Conservation (phyloP, 2,888 invertebrate genomes). For the Calliscelio sp. region DNA sequence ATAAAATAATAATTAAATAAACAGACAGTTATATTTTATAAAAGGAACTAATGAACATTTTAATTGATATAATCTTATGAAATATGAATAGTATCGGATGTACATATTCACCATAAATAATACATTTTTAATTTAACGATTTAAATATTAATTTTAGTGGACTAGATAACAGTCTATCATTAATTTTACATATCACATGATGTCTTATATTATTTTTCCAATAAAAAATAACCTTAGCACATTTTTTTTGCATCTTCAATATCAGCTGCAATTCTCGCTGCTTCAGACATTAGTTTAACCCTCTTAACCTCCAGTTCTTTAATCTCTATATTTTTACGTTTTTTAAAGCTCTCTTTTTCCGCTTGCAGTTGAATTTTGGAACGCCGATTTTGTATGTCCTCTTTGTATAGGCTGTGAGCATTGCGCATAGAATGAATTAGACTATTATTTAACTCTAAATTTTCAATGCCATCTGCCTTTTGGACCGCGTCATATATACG, state of each 20-base stretch:
- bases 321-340: slow-evolving; percentile 5
- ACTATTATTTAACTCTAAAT: slow-evolving; percentile 59
- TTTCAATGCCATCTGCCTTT: slow-evolving; percentile 55
- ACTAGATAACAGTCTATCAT: too few relatives aligned
- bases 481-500: slow-evolving; percentile 69
- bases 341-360: slow-evolving; percentile 1
- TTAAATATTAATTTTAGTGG: too few relatives aligned
- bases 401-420: slow-evolving; percentile 52
- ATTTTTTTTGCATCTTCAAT: background rate
- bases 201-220: too few relatives aligned
- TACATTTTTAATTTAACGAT: too few relatives aligned
- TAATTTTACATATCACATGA: too few relatives aligned
- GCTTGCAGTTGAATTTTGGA: background rate
- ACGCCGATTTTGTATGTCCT: slow-evolving; percentile 24
- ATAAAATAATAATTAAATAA: too few relatives aligned
- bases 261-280: background rate
- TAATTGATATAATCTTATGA: too few relatives aligned
- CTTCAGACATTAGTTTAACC: background rate
- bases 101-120: too few relatives aligned
- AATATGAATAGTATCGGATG: too few relatives aligned
- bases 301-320: slow-evolving; percentile 2
- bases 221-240: background rate
- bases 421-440: slow-evolving; percentile 67
- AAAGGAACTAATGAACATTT: too few relatives aligned
- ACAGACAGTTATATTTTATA: too few relatives aligned